Evolutionary conservation across 2,888 invertebrate species (phyloP), one percentile per base, ranked within the genome.

Genomic region (Epirrhoe alternata): DNA sequence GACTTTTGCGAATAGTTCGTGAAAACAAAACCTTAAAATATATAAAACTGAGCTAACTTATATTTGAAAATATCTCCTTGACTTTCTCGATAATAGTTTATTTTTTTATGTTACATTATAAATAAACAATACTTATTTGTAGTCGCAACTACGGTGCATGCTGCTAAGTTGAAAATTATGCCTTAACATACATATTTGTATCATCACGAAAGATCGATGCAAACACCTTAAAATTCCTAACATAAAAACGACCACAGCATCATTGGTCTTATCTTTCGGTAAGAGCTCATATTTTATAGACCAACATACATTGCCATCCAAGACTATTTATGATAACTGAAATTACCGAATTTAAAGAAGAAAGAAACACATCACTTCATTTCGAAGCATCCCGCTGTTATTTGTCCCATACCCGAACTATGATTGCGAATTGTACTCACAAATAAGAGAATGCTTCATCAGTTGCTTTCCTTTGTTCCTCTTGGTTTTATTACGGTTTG

Each of bases 361-460:
- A n/a, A n/a, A n/a, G n/a, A n/a, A n/a, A n/a, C n/a, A n/a, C n/a
- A 79, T 61, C 68, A 64, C 59, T 66, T 16, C 64, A 57, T 57
- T 42, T 51, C 47, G 8, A 57, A 24, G 17, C 31, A 35, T 58
- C 49, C 57, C 16, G 52, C 61, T 61, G 47, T 54, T 50, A 30
- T n/a, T 51, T 65, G 56, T 56, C 51, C 61, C 38, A 61, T 58
- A 53, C 53, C 35, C 76, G 78, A 82, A 84, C 83, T 84, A 85
- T 84, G 83, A 88, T 88, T 88, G 86, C 80, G 79, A 86, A 87
- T 86, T 89, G 83, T 83, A 85, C 83, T 86, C 76, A 76, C 84
- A 86, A 88, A 85, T 83, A 77, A 78, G 77, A 83, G 80, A 78
- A 72, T 77, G 73, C 76, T 88, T 86, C 85, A 87, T 86, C 78